Evolutionary conservation across 2,113 vertebrate genomes (phyloP), one percentile per base, ranked within the genome.

Genomic region (Gallinago paraguaiae): DNA sequence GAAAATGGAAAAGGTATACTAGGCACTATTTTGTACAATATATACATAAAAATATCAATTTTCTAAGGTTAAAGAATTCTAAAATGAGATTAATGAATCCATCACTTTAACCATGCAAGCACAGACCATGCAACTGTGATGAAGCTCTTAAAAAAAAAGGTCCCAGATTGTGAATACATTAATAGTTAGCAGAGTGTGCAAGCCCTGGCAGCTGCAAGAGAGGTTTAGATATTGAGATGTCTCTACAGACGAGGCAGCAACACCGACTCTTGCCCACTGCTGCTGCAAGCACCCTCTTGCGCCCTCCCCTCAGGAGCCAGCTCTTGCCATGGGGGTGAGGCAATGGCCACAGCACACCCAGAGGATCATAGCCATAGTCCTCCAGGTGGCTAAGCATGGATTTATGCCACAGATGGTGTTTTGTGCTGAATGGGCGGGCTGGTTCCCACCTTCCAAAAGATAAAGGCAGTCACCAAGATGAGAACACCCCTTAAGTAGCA

Each of bases 221-320:
- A 41, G 15, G 18, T 76, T 63, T 59, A 41, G n/a, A n/a, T 63
- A 69, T 69, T 51, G 33, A 53, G 24, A 64, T 31, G 22, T 35
- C 30, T 33, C 30, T 65, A 20, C 17, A 86, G 63, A 35, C 2
- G 1, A 80, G 23, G 78, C 33, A 70, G 50, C 43, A 65, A 33
- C 43, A 59, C 9, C 1, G 0, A 46, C 50, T 50, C 37, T 56
- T 10, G 3, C 31, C 23, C 0, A 0, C 23, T 1, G 1, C 46
- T 68, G 43, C 31, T 71, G 43, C 79, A 72, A 1, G 1, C 23
- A n/a, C 23, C 17, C 33, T 57, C 28, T 33, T 19, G 19, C 16
- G 39, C 10, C 7, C 28, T n/a, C 14, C 28, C 18, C 51, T 48
- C 50, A 33, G 51, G 35, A 37, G 50, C 11, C 18, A 46, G 33